These are phyloP conservation scores for Isotomurus palustris DNA, from an alignment of 2,888 invertebrate genomes.

Conservation along the genomic window DNA sequence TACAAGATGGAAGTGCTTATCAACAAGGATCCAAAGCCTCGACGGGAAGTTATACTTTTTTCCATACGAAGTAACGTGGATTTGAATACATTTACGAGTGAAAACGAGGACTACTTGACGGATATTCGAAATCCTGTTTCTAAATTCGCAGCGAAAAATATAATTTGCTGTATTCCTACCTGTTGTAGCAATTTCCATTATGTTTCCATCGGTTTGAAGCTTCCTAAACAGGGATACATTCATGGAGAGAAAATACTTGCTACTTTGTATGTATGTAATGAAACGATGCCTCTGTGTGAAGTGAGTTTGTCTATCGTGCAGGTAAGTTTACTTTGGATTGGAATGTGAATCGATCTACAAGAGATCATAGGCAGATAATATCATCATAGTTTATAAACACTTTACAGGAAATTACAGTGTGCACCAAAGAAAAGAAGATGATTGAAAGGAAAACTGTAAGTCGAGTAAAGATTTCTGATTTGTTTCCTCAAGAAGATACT, in stretches of 20 bases:
- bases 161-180: neutral
- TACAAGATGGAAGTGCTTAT: conserved; percentile 75
- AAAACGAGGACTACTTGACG: neutral
- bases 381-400: neutral
- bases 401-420: conserved; percentile 3
- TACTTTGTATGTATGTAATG: neutral
- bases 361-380: neutral
- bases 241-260: conserved; percentile 16
- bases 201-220: conserved; percentile 21
- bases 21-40: conserved; percentile 54
- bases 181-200: conserved; percentile 19
- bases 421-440: conserved; percentile 3
- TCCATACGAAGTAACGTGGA: conserved; percentile 24
- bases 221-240: conserved; percentile 12
- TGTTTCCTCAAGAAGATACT: neutral
- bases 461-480: neutral
- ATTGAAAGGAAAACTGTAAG: neutral
- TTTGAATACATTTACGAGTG: conserved; percentile 27
- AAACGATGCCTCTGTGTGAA: neutral
- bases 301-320: neutral
- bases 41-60: conserved; percentile 15
- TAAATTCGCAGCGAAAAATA: neutral
- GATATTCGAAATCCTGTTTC: neutral
- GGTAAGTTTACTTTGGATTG: neutral
- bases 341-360: neutral